These are phyloP conservation scores for Melanostoma scalare DNA, from an alignment of 2,888 invertebrate genomes.

Conservation along the genomic window DNA sequence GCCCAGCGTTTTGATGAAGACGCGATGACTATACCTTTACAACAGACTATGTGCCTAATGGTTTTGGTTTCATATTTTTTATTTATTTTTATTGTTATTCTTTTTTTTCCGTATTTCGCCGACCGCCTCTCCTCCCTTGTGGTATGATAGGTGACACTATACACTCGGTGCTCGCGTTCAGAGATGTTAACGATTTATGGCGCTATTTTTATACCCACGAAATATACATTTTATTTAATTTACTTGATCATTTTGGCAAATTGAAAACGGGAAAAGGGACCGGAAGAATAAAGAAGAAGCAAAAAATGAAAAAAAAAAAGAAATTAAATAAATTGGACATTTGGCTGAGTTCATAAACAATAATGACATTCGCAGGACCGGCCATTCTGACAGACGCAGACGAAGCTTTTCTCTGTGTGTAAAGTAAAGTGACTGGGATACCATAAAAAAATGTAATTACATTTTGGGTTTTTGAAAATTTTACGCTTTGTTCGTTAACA, in stretches of 20 bases:
- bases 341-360: conserved; percentile 54
- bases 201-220: conserved; percentile 27
- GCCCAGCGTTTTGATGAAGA: conserved; percentile 34
- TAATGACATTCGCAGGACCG: conserved; percentile 26
- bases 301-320: conserved; percentile 8
- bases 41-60: neutral
- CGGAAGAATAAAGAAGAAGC: conserved; percentile 3
- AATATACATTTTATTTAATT: conserved; percentile 57
- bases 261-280: conserved; percentile 28
- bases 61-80: conserved; percentile 25
- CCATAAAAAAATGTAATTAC: neutral
- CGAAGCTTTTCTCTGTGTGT: neutral
- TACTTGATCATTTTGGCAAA: conserved; percentile 50
- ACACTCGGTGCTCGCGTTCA: neutral
- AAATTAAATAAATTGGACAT: conserved; percentile 49
- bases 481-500: no score
- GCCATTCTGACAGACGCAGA: conserved; percentile 44
- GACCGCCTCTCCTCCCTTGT: conserved; percentile 11
- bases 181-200: conserved; percentile 56
- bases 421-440: neutral
- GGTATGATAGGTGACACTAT: conserved; percentile 52
- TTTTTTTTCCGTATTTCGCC: conserved; percentile 2
- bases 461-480: no score
- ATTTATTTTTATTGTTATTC: conserved; percentile 3
- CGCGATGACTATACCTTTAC: conserved; percentile 21